These are phyloP conservation scores for Eustalomyia histrio DNA, from an alignment of 2,888 invertebrate genomes.

Conservation along the genomic window DNA sequence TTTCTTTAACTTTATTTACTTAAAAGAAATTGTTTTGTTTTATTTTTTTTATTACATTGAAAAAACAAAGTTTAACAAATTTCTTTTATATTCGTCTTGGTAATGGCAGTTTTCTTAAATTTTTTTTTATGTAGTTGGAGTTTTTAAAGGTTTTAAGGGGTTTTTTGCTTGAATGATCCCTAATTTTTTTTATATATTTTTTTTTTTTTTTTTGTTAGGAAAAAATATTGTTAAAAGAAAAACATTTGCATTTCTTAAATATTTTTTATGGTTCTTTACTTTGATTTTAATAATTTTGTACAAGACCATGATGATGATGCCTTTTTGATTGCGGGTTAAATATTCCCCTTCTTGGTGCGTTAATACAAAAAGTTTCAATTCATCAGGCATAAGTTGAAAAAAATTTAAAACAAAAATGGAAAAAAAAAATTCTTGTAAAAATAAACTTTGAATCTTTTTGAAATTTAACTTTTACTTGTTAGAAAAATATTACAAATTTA, in stretches of 20 bases:
- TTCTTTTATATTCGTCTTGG: conserved; percentile 21
- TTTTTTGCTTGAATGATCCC: conserved; percentile 46
- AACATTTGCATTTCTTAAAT: conserved; percentile 44
- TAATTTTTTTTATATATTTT: conserved; percentile 9
- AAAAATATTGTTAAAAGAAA: conserved; percentile 35
- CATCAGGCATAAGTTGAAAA: conserved; percentile 31
- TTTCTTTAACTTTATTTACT: conserved; percentile 41
- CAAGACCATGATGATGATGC: conserved; percentile 47
- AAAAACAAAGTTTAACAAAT: conserved; percentile 58
- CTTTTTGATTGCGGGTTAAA: conserved; percentile 60
- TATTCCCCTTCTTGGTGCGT: neutral
- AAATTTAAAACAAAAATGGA: neutral
- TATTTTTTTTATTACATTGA: conserved; percentile 35
- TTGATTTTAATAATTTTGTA: conserved; percentile 45
- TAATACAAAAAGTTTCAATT: conserved; percentile 47
- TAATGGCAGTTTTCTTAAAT: conserved; percentile 45
- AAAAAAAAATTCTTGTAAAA: conserved; percentile 13
- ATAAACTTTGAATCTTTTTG: neutral
- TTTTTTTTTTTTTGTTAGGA: conserved; percentile 8
- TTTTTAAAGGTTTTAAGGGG: conserved; percentile 44
- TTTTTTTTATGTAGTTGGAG: conserved; percentile 28
- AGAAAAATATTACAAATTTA: conserved; percentile 9
- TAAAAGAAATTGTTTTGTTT: conserved; percentile 53
- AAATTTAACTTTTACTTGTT: conserved; percentile 31
- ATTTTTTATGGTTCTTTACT: conserved; percentile 21